Conservation (phyloP, 37 sponge, comb jelly and placozoan species). For the Hormiphora californensis region DNA sequence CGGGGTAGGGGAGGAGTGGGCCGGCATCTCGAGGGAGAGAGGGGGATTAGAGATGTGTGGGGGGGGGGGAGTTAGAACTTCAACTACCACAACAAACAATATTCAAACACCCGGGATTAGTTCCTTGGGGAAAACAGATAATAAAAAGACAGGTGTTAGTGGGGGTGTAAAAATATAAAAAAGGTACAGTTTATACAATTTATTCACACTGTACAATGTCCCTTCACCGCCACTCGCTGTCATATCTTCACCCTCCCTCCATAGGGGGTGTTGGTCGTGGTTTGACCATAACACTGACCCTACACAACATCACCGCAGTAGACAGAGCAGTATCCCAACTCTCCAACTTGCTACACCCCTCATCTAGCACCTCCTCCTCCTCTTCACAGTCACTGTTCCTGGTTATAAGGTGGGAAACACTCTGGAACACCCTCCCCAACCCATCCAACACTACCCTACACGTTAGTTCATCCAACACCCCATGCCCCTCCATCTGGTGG, state of each 20-base stretch:
- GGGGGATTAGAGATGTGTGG: neutral
- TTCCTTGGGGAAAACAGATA: neutral
- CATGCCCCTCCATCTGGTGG: neutral
- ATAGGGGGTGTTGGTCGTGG: too few species aligned
- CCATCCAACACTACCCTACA: too few species aligned
- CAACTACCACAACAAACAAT: too few species aligned
- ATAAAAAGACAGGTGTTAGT: neutral
- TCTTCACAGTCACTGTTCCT: neutral
- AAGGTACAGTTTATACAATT: too few species aligned
- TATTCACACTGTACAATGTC: too few species aligned
- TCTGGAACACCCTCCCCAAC: too few species aligned
- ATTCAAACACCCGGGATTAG: neutral
- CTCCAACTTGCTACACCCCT: neutral
- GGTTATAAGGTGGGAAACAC: too few species aligned
- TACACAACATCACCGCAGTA: conserved; percentile 8
- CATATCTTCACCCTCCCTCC: too few species aligned
- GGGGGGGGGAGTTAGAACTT: neutral
- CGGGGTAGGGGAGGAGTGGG: conserved; percentile 34
- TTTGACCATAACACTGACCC: neutral
- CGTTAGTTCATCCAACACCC: too few species aligned
- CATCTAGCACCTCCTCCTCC: neutral
- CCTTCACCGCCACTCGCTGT: too few species aligned
- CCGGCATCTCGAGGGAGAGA: conserved; percentile 11
- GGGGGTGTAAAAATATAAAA: neutral
- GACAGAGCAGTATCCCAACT: conserved; percentile 3